Evolutionary conservation across 2,797 vertebrate genomes (phyloP).

Genomic region (Limnodromus scolopaceus): DNA sequence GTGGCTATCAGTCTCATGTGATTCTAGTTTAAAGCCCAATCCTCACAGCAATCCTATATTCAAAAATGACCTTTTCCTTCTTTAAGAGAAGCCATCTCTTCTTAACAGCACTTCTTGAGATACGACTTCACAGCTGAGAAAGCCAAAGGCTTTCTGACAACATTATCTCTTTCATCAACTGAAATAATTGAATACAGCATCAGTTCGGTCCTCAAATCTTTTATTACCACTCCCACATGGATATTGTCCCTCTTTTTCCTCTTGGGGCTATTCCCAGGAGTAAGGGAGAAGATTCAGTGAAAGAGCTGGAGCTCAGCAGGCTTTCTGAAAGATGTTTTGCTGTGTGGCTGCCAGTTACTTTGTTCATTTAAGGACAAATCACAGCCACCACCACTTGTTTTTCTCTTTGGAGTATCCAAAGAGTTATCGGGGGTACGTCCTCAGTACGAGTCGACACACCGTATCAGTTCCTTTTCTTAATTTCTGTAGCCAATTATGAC

Average conservation of each 20-base stretch:
- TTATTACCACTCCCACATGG: not conserved
- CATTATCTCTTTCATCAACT: not conserved
- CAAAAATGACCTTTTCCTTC: not conserved
- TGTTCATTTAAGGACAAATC: not conserved
- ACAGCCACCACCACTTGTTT: not conserved
- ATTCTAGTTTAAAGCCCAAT: not conserved
- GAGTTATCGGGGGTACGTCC: not conserved
- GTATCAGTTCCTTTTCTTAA: not conserved
- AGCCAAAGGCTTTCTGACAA: not conserved
- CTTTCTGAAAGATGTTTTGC: not conserved
- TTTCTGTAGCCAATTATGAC: not conserved
- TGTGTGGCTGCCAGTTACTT: not conserved
- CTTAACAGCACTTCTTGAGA: not conserved
- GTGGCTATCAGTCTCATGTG: not conserved
- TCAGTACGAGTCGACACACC: rapidly evolving
- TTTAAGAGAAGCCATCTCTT: not conserved
- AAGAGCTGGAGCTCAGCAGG: not conserved
- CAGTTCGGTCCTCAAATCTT: not conserved
- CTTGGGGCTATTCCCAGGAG: not conserved
- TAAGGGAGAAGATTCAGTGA: not conserved
- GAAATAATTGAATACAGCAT: not conserved
- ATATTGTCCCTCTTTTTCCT: not conserved
- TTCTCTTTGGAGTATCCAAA: not conserved
- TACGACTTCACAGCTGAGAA: not conserved
- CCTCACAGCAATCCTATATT: not conserved